Evolutionary conservation across 2,113 vertebrate genomes (phyloP), one percentile per base, ranked within the genome.

Genomic region (Phyllostomus hastatus): DNA sequence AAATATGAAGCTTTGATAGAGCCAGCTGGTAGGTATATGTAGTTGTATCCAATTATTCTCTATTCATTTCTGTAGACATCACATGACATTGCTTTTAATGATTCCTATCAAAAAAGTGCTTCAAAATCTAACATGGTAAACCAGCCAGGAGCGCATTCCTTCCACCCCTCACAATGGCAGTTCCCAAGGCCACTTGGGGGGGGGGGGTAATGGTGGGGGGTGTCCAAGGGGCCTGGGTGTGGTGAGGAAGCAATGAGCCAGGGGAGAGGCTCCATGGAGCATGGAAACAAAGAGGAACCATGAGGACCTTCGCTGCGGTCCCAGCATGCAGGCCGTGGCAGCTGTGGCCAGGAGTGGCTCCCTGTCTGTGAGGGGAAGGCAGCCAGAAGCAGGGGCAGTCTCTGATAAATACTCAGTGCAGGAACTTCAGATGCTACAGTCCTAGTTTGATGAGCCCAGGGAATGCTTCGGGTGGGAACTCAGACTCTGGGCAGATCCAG

Each of bases 71-170:
- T 79, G 4, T 7, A 81, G 73, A 46, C 38, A 84, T 92, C 96
- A 81, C 41, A 69, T 82, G 67, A 67, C 28, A 87, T 73, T 92
- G 66, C 8, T 92, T 83, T 80, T 59, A 91, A 75, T 92, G 48
- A 20, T 83, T 73, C 19, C 59, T 86, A 72, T 50, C 7, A 57
- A 73, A 93, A 15, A 67, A 43, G 33, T 31, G 72, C 24, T 88
- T 15, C 43, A 9, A 31, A 38, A 24, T 75, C n/a, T 75, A 64
- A 73, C 48, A 31, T 7, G 26, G 31, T 12, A 81, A 95, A 79
- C 20, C 17, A 81, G 22, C 14, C 46, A 91, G 41, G 33, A 52
- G 4, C 11, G 69, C 19, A 48, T 46, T 82, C 24, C 41, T 52
- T 66, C 67, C 16, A 41, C 16, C 3, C 11, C 28, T 91, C 52